Percentiles rank a stretch among this genome's conserved stretches.
These are phyloP conservation scores for Salvator merianae DNA, from an alignment of 2,113 vertebrate genomes.

Conservation along the genomic window DNA sequence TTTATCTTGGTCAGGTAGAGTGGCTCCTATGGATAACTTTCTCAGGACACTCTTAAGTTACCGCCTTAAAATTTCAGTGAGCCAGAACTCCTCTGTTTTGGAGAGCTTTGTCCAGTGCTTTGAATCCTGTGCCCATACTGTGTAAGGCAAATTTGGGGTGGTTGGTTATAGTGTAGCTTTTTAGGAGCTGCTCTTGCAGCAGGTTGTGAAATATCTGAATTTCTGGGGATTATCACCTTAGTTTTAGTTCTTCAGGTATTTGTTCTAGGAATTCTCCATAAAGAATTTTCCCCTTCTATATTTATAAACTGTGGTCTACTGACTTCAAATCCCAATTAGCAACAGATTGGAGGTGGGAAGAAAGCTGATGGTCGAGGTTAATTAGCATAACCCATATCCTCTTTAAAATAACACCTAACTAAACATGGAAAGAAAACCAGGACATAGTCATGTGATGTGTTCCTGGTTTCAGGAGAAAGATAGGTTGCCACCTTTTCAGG, in stretches of 20 bases:
- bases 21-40: not conserved
- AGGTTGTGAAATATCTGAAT: not conserved
- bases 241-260: not conserved
- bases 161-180: too few relatives aligned
- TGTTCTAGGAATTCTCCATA: not conserved
- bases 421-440: not conserved
- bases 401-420: not conserved
- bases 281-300: not conserved
- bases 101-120: not conserved
- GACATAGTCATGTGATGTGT: too few relatives aligned
- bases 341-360: slow-evolving; percentile 11
- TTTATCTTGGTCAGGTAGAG: not conserved
- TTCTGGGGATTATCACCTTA: too few relatives aligned
- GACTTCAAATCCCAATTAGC: not conserved
- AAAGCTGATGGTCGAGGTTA: slow-evolving; percentile 9
- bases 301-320: not conserved
- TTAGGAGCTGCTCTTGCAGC: not conserved
- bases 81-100: not conserved
- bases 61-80: not conserved
- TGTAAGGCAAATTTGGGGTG: not conserved
- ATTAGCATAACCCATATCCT: not conserved
- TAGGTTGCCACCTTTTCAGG: not conserved
- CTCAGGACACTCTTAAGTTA: too few relatives aligned
- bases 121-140: not conserved
- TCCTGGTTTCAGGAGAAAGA: too few relatives aligned